A percentile compares a stretch with the other conserved stretches of the same genome.
Evolutionary conservation across 2,888 invertebrate genomes (phyloP).

Genomic region (Rhagophthalmus giganteus): DNA sequence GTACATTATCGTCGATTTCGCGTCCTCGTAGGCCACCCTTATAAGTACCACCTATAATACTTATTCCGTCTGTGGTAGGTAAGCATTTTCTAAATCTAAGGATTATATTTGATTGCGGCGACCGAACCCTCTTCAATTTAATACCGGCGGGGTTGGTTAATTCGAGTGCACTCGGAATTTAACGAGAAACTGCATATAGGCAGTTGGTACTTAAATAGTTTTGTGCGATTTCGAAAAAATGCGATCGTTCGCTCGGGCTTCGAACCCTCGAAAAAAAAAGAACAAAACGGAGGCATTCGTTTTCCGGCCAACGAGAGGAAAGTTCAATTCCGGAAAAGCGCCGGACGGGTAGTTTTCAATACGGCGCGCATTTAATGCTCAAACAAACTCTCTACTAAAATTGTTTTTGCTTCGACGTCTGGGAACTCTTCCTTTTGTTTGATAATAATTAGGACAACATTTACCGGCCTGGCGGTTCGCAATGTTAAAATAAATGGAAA

Average conservation of each 20-base stretch:
- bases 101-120: conserved; percentile 16
- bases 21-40: conserved; percentile 3
- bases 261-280: not conserved
- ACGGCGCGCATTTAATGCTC: conserved; percentile 26
- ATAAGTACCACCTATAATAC: conserved; percentile 8
- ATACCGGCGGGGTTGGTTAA: too few relatives aligned
- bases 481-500: conserved; percentile 14
- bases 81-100: conserved; percentile 16
- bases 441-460: conserved; percentile 27
- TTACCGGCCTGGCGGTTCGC: conserved; percentile 23
- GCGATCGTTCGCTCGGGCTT: not conserved
- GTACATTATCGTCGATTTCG: not conserved
- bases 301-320: conserved; percentile 4
- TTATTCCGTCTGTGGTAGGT: conserved; percentile 14
- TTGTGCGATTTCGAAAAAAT: not conserved
- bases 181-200: too few relatives aligned
- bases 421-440: conserved; percentile 25
- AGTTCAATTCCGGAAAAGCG: conserved; percentile 16
- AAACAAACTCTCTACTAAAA: conserved; percentile 28
- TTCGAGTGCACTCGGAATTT: too few relatives aligned
- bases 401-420: conserved; percentile 21
- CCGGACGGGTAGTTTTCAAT: conserved; percentile 18
- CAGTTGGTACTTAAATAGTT: too few relatives aligned
- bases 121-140: conserved; percentile 1
- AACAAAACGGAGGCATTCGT: conserved; percentile 1